A percentile compares a stretch with the other conserved stretches of the same genome.
phyloP scores from a whole-genome alignment of 1,140 invertebrate species.

The Drosophila jambulina region DNA sequence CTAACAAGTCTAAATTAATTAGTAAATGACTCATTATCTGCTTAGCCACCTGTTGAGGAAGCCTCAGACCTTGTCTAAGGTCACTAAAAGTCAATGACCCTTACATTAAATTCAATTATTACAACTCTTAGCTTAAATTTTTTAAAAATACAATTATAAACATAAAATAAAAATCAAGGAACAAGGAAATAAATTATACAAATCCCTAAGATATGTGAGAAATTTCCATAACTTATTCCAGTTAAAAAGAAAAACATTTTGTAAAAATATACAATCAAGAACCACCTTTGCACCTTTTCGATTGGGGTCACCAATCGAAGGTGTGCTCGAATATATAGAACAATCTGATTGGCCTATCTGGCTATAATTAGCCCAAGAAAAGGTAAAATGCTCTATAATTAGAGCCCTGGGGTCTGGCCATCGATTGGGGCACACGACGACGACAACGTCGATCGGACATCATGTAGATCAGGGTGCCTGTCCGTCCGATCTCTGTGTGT shows the following conservation, averaged over 20 bases:
- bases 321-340: constrained; percentile 49
- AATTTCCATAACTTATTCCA: neutral
- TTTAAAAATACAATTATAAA: too few species aligned
- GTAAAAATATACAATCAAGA: neutral
- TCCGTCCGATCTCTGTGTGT: constrained; percentile 32
- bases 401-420: constrained; percentile 58
- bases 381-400: constrained; percentile 69
- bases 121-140: neutral
- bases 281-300: neutral
- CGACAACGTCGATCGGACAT: constrained; percentile 33
- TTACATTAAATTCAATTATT: neutral
- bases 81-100: constrained; percentile 17
- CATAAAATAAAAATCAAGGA: neutral
- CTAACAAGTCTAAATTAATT: neutral
- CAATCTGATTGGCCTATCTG: constrained; percentile 37
- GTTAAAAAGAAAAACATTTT: neutral
- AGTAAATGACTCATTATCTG: neutral
- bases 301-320: constrained; percentile 22
- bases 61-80: constrained; percentile 3
- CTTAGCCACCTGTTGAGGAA: neutral
- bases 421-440: constrained; percentile 77
- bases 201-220: neutral
- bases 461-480: constrained; percentile 58
- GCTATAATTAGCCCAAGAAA: constrained; percentile 54
- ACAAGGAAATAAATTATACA: neutral